Evolutionary conservation across 2,888 invertebrate species (phyloP).

Genomic region (Thereva nobilitata): DNA sequence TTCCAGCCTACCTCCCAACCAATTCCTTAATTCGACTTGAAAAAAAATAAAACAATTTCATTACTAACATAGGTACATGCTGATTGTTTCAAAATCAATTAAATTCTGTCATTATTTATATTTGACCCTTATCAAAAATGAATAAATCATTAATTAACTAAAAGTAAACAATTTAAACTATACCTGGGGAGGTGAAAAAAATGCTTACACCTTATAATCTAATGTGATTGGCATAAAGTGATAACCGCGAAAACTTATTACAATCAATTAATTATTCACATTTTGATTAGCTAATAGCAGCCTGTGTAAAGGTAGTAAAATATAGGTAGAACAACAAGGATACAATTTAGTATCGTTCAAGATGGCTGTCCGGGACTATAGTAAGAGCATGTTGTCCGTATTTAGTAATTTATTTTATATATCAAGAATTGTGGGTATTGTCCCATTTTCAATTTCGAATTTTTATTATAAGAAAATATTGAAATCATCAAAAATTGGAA

Average conservation of each 20-base stretch:
- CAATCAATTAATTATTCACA: slow-evolving; percentile 21
- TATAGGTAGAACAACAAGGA: neutral
- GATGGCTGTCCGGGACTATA: slow-evolving; percentile 27
- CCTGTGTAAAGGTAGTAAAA: neutral
- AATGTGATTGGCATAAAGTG: too few species aligned
- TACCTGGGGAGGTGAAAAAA: too few species aligned
- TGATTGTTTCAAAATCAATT: too few species aligned
- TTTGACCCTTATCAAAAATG: too few species aligned
- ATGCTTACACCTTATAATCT: too few species aligned
- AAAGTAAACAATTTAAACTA: too few species aligned
- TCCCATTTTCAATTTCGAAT: slow-evolving; percentile 34
- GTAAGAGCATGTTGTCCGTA: slow-evolving; percentile 10
- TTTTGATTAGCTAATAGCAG: slow-evolving; percentile 28
- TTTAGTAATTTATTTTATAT: slow-evolving; percentile 36
- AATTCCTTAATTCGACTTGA: too few species aligned
- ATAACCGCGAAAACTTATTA: slow-evolving; percentile 4
- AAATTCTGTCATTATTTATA: too few species aligned
- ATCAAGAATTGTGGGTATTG: slow-evolving; percentile 37
- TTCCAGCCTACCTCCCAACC: too few species aligned
- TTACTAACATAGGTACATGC: too few species aligned
- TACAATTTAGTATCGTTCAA: slow-evolving; percentile 7
- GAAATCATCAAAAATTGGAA: slow-evolving; percentile 33
- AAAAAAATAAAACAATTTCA: too few species aligned
- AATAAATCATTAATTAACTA: too few species aligned
- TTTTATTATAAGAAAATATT: slow-evolving; percentile 34